Percentiles rank a stretch among this genome's conserved stretches.
phyloP scores from a whole-genome alignment of 2,888 invertebrate species.

The Dugesia japonica region DNA sequence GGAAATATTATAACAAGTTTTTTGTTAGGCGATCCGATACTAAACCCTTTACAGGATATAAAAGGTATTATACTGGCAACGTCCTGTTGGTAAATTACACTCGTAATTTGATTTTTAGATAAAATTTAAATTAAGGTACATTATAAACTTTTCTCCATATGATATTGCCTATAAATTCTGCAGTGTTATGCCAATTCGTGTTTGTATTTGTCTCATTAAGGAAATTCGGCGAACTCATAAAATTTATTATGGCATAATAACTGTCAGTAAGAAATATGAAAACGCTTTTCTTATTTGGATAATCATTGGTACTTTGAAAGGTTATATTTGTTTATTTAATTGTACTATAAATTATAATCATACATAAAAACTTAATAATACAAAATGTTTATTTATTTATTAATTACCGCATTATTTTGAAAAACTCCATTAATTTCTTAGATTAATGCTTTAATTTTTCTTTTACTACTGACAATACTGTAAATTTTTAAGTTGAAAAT shows the following conservation, averaged over 20 bases:
- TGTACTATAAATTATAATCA: background rate
- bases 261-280: background rate
- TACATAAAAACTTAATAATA: no score
- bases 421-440: no score
- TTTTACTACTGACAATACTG: no score
- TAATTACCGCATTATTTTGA: no score
- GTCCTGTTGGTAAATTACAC: conserved; percentile 62
- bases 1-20: conserved; percentile 88
- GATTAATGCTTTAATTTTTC: background rate
- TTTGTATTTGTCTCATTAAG: conserved; percentile 78
- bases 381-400: no score
- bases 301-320: background rate
- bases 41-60: conserved; percentile 83
- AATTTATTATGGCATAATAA: conserved; percentile 73
- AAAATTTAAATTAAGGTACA: conserved; percentile 59
- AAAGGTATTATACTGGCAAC: conserved; percentile 78
- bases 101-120: background rate
- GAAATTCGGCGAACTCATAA: conserved; percentile 66
- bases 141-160: conserved; percentile 91
- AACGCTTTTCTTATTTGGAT: background rate
- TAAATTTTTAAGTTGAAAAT: background rate
- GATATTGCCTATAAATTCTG: conserved; percentile 86
- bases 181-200: conserved; percentile 79
- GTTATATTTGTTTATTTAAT: background rate
- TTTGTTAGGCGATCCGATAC: conserved; percentile 79